Evolutionary conservation across 2,888 invertebrate genomes (phyloP).

Genomic region (Ennomos quercinarius): DNA sequence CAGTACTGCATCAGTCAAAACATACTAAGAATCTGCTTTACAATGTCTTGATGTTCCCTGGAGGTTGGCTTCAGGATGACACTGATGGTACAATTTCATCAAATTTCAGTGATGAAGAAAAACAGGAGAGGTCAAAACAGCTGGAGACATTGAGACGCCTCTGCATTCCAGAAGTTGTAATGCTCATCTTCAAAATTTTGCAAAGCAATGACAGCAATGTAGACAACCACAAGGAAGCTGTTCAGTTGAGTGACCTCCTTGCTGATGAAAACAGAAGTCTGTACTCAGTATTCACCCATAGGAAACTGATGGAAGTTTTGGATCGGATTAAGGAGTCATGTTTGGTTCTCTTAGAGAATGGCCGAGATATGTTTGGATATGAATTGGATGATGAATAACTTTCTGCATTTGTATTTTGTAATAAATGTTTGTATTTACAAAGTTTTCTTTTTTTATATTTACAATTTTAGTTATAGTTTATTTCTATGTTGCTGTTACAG

Average conservation of each 20-base stretch:
- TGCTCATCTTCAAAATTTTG: slow-evolving; percentile 92
- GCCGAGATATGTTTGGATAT: slow-evolving; percentile 94
- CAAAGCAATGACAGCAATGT: slow-evolving; percentile 89
- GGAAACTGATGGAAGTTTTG: slow-evolving; percentile 91
- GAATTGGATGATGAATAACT: slow-evolving; percentile 67
- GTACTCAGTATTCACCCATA: slow-evolving; percentile 92
- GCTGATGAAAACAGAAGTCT: slow-evolving; percentile 92
- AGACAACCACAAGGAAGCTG: slow-evolving; percentile 88
- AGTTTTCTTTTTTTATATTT: slow-evolving; percentile 45
- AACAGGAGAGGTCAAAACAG: slow-evolving; percentile 87
- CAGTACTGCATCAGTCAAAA: slow-evolving; percentile 89
- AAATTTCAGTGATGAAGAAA: slow-evolving; percentile 76
- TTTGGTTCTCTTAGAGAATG: slow-evolving; percentile 89
- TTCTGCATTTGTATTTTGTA: slow-evolving; percentile 44
- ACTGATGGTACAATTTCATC: slow-evolving; percentile 79
- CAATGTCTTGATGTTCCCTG: slow-evolving; percentile 95
- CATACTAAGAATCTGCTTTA: slow-evolving; percentile 92
- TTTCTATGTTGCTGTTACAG: slow-evolving; percentile 68
- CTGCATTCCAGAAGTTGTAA: slow-evolving; percentile 93
- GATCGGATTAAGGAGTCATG: slow-evolving; percentile 92
- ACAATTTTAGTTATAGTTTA: slow-evolving; percentile 30
- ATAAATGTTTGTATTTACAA: slow-evolving; percentile 65
- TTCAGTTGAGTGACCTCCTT: slow-evolving; percentile 91
- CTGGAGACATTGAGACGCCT: slow-evolving; percentile 90
- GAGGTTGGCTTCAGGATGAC: slow-evolving; percentile 95